These are phyloP conservation scores for Carpatolechia fugitivella DNA, from an alignment of 2,888 invertebrate species.

Conservation along the genomic window DNA sequence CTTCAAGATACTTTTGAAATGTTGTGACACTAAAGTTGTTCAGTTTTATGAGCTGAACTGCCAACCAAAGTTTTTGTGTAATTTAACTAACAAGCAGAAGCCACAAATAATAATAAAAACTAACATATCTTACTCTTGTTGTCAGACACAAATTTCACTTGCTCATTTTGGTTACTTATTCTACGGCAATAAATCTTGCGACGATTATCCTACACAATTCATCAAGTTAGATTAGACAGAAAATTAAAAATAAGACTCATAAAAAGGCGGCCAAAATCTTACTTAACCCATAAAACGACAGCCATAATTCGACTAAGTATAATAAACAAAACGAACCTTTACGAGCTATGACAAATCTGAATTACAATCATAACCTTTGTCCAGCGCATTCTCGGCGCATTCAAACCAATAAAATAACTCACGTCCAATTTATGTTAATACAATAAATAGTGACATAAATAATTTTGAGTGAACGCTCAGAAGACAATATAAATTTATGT, in stretches of 20 bases:
- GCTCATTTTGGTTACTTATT: not conserved
- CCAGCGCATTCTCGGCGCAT: conserved; percentile 64
- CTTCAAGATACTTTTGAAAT: too few relatives aligned
- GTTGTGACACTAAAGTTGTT: too few relatives aligned
- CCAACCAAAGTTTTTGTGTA: too few relatives aligned
- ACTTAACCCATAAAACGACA: conserved; percentile 24
- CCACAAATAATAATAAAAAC: too few relatives aligned
- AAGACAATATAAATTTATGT: conserved; percentile 75
- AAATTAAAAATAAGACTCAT: conserved; percentile 9
- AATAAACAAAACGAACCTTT: conserved; percentile 63
- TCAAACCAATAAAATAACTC: conserved; percentile 76
- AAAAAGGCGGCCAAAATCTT: conserved; percentile 26
- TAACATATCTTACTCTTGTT: not conserved
- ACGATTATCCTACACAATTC: conserved; percentile 1
- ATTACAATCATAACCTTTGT: conserved; percentile 73
- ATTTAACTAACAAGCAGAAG: too few relatives aligned
- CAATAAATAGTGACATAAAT: conserved; percentile 78
- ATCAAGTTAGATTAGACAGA: not conserved
- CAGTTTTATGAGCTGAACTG: too few relatives aligned
- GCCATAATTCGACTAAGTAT: conserved; percentile 17
- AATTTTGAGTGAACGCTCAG: conserved; percentile 57
- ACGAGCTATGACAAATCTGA: conserved; percentile 75
- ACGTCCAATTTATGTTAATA: conserved; percentile 79
- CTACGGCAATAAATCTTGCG: not conserved
- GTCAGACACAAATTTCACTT: not conserved